phyloP scores from a whole-genome alignment of 2,797 vertebrate species.

The Hemibagrus guttatus region DNA sequence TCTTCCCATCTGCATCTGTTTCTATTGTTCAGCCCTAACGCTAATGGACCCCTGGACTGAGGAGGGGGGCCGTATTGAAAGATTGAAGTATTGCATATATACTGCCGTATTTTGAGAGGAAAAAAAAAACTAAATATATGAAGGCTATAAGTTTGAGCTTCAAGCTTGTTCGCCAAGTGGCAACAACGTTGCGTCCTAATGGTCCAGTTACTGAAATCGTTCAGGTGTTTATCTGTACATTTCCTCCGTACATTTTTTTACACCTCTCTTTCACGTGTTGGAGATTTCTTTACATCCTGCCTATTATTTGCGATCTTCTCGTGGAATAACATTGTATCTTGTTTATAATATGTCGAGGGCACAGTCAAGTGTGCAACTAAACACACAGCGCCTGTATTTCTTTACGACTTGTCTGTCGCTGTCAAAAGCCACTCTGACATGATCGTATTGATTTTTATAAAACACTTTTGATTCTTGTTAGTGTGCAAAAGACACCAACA shows the following conservation, averaged over 20 bases:
- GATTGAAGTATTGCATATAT: not conserved
- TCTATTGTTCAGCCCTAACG: constrained; percentile 52
- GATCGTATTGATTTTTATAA: not conserved
- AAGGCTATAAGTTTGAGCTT: not conserved
- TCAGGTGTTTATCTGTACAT: not conserved
- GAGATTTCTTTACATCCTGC: not conserved
- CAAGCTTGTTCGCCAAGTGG: not conserved
- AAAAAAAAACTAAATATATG: not conserved
- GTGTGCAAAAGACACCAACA: not conserved
- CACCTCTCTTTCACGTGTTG: not conserved
- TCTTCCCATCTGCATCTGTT: constrained; percentile 37
- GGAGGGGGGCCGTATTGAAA: too few species aligned
- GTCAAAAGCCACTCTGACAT: not conserved
- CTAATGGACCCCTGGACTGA: not conserved
- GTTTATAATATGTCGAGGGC: not conserved
- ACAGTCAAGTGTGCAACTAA: not conserved
- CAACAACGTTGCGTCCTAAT: not conserved
- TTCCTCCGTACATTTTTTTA: not conserved
- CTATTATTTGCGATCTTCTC: not conserved
- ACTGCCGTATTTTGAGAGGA: too few species aligned
- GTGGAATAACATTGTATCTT: not conserved
- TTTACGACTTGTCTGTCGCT: not conserved
- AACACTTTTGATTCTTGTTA: not conserved
- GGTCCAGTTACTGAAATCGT: not conserved
- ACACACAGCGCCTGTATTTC: not conserved